Base-by-base conservation (phyloP, 2,888 invertebrate genomes). In the Andrena trimmerana region DNA sequence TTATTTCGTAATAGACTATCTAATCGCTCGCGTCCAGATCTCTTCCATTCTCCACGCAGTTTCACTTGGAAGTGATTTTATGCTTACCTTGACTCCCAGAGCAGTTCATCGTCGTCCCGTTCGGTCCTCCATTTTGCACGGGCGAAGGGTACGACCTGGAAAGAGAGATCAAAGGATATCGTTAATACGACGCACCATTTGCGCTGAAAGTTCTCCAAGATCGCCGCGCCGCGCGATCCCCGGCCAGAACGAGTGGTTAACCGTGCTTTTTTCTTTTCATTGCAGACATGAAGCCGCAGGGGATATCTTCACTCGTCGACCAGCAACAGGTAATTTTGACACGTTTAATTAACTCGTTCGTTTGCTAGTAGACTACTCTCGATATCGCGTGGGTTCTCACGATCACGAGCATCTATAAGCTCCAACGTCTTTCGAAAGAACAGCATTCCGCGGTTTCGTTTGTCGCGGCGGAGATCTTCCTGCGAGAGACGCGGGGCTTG, bases 81-180 rank as follows among this genome's bases (percentile, higher is more conserved):
- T 29, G 7, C 90, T 91, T 83, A 91, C 93, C 93, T 90, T 92
- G 93, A 74, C 92, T 90, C 85, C 90, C 92, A 59, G 90, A 88
- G 86, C 94, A 94, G 78, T 89, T 93, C 91, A 94, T 93, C 77
- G 93, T 89, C 78, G 91, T 90, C 33, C 93, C 93, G 76, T 91
- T 93, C 81, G 91, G 91, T 52, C 92, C 93, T 78, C 92, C 93
- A 76, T 93, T 93, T 80, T 92, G 92, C 78, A 94, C 93, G 50
- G 94, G 94, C 70, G 94, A 94, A 76, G 94, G 93, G 85, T 94
- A 94, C 80, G 93, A 93, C 93, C 94, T 94, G 91, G 29, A 93
- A 92, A 54, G 57, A 70, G 29, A 72, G 59, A 60, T 10, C 27
- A 59, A 60, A 67, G 24, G 57, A 31, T 52, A 20, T 7, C n/a